Conservation (phyloP, 2,113 vertebrate species). For the Pagrus major region DNA sequence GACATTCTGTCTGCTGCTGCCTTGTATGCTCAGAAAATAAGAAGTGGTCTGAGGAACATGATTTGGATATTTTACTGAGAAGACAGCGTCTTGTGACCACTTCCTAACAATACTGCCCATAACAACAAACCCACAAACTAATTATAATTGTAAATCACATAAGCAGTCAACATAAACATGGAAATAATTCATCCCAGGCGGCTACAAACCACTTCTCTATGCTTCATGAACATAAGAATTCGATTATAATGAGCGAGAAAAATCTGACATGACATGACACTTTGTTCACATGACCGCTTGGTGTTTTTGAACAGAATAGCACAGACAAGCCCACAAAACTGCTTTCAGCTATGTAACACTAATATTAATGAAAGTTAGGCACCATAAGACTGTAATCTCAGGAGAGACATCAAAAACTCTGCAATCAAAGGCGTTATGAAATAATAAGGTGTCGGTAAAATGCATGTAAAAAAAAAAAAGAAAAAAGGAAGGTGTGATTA, state of each 20-base stretch:
- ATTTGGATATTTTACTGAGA: not conserved
- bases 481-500: constrained; percentile 27
- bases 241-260: not conserved
- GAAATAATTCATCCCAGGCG: constrained; percentile 5
- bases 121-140: not conserved
- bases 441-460: constrained; percentile 36
- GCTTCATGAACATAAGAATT: not conserved
- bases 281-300: not conserved
- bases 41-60: not conserved
- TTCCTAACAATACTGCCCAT: not conserved
- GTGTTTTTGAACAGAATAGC: not conserved
- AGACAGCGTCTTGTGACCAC: not conserved
- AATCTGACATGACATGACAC: not conserved
- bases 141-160: not conserved
- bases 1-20: not conserved
- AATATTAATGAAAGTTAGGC: constrained; percentile 34
- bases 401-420: constrained; percentile 42
- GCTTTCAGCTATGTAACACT: constrained; percentile 22
- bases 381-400: constrained; percentile 25
- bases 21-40: not conserved
- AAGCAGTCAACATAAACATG: not conserved
- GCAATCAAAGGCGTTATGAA: constrained; percentile 35
- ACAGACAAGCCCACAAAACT: not conserved
- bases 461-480: no score
- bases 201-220: constrained; percentile 2